Conservation (phyloP, 2,797 vertebrate species). For the Fistularia commersonii region DNA sequence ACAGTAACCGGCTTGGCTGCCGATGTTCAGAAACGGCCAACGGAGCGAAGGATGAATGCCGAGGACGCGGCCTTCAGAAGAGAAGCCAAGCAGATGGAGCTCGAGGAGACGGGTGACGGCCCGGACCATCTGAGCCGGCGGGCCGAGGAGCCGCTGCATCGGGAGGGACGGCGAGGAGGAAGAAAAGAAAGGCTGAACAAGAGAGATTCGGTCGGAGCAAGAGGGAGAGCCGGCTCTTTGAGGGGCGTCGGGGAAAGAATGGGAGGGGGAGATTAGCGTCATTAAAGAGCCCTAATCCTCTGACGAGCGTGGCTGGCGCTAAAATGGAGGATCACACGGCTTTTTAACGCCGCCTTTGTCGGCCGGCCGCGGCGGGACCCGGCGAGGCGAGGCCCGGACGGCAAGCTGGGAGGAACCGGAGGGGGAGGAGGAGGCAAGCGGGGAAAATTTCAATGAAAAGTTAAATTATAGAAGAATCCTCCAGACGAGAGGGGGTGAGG, state of each 20-base stretch:
- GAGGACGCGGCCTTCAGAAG: too few relatives aligned
- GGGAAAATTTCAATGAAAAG: constrained; percentile 83
- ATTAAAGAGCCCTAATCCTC: constrained; percentile 94
- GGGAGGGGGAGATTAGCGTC: constrained; percentile 85
- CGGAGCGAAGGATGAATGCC: too few relatives aligned
- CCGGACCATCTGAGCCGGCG: constrained; percentile 67
- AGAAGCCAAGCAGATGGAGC: not conserved
- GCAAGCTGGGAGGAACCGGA: constrained; percentile 74
- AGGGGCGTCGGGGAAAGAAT: constrained; percentile 38
- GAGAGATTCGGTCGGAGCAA: constrained; percentile 78
- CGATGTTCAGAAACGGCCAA: too few relatives aligned
- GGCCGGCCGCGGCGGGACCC: constrained; percentile 77
- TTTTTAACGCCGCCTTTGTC: constrained; percentile 86
- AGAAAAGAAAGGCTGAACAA: constrained; percentile 53
- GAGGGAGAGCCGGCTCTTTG: constrained; percentile 83
- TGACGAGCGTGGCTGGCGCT: constrained; percentile 86
- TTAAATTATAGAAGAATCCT: constrained; percentile 83
- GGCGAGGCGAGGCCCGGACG: constrained; percentile 76
- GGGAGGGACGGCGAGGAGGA: constrained; percentile 7
- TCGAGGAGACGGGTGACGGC: constrained; percentile 15
- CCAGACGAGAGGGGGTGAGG: constrained; percentile 56
- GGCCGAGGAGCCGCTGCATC: constrained; percentile 66
- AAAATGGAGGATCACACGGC: constrained; percentile 87
- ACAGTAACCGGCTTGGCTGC: too few relatives aligned
- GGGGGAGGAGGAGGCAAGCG: constrained; percentile 44